Conservation (phyloP, 2,797 vertebrate species). For the Tokudaia muenninki region DNA sequence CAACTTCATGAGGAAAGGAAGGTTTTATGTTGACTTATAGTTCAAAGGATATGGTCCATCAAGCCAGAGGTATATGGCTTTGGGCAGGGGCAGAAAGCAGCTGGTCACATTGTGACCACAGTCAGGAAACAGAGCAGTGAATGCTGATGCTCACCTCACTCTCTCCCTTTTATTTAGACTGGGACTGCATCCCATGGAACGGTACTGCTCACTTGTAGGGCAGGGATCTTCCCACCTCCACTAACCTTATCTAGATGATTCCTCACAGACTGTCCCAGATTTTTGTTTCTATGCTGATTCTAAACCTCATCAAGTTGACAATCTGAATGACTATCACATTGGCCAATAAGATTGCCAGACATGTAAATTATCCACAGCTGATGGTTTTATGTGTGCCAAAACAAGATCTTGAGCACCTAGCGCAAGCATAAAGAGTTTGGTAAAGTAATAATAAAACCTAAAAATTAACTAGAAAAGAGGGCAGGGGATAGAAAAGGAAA, state of each 20-base stretch:
- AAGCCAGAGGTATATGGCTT: background rate
- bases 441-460: background rate
- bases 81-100: background rate
- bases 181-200: background rate
- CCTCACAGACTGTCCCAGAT: background rate
- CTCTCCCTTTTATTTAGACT: background rate
- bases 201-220: background rate
- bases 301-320: background rate
- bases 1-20: background rate
- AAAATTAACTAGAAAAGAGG: constrained; percentile 23
- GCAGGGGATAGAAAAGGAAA: background rate
- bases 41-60: background rate
- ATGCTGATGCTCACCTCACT: background rate
- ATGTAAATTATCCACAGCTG: background rate
- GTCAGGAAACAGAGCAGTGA: background rate
- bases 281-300: background rate
- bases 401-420: background rate
- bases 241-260: background rate
- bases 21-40: background rate
- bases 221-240: background rate
- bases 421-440: background rate
- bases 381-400: background rate
- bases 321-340: background rate
- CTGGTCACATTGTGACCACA: background rate
- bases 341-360: background rate